A percentile compares a stretch with the other conserved stretches of the same genome.
Conservation (phyloP, 2,113 vertebrate genomes). For the Columba janthina region DNA sequence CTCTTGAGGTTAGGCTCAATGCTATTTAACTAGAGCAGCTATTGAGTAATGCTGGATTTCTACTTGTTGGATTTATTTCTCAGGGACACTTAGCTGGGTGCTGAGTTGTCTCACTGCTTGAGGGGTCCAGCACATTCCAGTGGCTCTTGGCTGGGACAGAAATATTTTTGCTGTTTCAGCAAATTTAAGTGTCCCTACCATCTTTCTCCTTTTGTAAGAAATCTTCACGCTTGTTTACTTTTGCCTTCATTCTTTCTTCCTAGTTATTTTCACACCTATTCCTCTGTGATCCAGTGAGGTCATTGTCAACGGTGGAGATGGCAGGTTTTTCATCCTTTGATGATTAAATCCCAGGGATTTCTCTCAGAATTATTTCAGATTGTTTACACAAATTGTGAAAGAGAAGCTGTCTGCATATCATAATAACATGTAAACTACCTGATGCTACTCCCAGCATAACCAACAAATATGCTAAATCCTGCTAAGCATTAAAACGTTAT, state of each 20-base stretch:
- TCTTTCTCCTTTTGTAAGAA: not conserved
- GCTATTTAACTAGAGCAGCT: not conserved
- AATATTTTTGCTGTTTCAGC: not conserved
- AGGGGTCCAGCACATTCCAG: not conserved
- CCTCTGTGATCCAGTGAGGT: not conserved
- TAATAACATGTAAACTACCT: not conserved
- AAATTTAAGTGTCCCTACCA: not conserved
- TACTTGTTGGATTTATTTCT: constrained; percentile 32
- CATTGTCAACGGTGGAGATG: not conserved
- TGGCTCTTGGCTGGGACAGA: not conserved
- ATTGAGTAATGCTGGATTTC: constrained; percentile 25
- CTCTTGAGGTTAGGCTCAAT: constrained; percentile 5
- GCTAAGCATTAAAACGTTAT: not conserved
- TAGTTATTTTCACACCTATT: not conserved
- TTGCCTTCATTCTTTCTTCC: not conserved
- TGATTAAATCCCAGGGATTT: not conserved
- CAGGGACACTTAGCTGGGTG: not conserved
- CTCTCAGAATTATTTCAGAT: not conserved
- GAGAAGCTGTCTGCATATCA: not conserved
- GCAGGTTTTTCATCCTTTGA: not conserved
- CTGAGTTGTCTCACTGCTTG: not conserved
- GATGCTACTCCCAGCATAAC: not conserved
- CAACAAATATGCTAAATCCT: not conserved
- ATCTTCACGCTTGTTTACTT: not conserved
- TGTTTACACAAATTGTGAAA: not conserved